A percentile compares a stretch with the other conserved stretches of the same genome.
phyloP scores from a whole-genome alignment of 2,113 vertebrate species.

The Colossoma macropomum region DNA sequence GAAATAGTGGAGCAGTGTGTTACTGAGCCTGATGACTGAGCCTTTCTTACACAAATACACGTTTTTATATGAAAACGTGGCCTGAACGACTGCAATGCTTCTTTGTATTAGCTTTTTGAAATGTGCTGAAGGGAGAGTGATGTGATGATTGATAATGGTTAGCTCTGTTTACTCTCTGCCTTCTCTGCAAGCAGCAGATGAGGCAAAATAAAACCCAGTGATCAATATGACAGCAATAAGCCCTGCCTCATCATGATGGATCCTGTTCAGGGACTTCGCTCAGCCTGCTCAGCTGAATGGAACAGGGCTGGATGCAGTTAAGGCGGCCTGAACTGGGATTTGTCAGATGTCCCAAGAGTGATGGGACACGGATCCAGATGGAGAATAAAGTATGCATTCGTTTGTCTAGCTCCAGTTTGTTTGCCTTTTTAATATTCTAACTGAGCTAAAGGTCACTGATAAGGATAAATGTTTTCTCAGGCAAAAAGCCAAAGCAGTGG shows the following conservation, averaged over 20 bases:
- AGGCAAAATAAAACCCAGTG: not conserved
- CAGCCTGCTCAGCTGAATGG: not conserved
- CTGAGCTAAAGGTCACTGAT: not conserved
- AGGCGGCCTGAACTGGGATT: not conserved
- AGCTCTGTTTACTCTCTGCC: not conserved
- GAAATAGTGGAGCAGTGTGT: conserved; percentile 98
- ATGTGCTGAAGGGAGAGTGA: not conserved
- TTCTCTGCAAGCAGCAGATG: not conserved
- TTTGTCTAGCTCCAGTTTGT: not conserved
- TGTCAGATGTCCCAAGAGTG: not conserved
- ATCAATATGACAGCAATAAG: conserved; percentile 20
- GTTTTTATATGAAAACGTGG: not conserved
- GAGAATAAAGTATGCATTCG: not conserved
- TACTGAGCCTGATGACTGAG: conserved; percentile 86
- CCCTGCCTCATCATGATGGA: not conserved
- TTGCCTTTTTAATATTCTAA: not conserved
- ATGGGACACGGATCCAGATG: not conserved
- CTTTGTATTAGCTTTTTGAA: not conserved
- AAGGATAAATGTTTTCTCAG: not conserved
- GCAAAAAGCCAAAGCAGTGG: not conserved
- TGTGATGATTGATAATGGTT: not conserved
- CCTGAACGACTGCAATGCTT: not conserved
- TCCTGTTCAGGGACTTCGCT: not conserved
- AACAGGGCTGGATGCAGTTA: not conserved
- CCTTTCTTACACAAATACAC: not conserved